A percentile compares a stretch with the other conserved stretches of the same genome.
These are phyloP conservation scores for Paraescarpia echinospica DNA, from an alignment of 1,140 invertebrate species.

Conservation along the genomic window DNA sequence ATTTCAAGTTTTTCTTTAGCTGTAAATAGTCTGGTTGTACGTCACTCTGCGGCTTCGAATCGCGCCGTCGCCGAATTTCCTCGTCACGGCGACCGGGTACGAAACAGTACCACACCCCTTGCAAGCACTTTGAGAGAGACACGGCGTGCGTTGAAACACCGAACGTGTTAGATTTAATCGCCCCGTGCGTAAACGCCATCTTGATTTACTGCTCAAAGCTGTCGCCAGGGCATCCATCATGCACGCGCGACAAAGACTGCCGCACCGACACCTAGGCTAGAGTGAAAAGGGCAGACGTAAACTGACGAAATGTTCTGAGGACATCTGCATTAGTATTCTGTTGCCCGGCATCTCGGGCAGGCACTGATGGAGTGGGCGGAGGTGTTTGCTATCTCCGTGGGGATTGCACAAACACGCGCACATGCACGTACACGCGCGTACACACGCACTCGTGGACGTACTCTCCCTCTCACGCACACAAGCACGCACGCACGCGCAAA, in stretches of 20 bases:
- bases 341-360: no score
- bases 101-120: not conserved
- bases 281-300: not conserved
- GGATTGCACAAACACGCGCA: no score
- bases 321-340: not conserved
- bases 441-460: no score
- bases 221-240: not conserved
- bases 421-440: no score
- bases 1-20: no score
- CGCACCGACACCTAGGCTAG: not conserved
- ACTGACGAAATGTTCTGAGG: not conserved
- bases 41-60: no score
- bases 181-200: not conserved
- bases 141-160: not conserved
- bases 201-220: constrained; percentile 5
- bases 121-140: not conserved
- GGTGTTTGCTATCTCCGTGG: not conserved
- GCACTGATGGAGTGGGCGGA: not conserved
- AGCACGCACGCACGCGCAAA: no score
- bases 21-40: no score
- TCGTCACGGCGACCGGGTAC: not conserved
- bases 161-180: not conserved
- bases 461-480: not conserved
- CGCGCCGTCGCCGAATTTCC: not conserved
- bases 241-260: not conserved